Evolutionary conservation across 30 jellyfish, hydroid and myxozoan genomes (phyloP).

Genomic region (Hydractinia symbiolongicarpus): DNA sequence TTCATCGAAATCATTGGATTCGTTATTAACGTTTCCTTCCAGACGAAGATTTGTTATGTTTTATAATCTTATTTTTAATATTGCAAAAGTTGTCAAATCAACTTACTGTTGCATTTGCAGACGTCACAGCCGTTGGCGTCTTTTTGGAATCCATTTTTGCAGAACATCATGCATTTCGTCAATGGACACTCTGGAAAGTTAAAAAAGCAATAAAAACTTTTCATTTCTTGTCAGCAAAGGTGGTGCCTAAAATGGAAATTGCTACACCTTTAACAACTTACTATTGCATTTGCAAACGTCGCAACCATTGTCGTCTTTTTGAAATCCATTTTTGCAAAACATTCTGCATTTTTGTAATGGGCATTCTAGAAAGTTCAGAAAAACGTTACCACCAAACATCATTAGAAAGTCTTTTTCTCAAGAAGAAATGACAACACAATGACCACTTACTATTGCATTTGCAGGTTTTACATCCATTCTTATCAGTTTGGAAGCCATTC

Average conservation of each 20-base stretch:
- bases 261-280: background rate
- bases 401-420: background rate
- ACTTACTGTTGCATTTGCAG: conserved; percentile 20
- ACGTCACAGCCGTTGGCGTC: conserved; percentile 9
- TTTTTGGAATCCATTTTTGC: background rate
- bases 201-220: background rate
- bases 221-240: background rate
- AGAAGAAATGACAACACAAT: background rate
- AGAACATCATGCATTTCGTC: background rate
- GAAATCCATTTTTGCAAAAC: conserved; percentile 18
- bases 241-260: background rate
- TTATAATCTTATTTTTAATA: too few relatives aligned
- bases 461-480: background rate
- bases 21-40: too few relatives aligned
- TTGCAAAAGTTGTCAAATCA: background rate
- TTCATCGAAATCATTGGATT: too few relatives aligned
- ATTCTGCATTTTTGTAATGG: conserved; percentile 7
- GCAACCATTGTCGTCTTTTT: conserved; percentile 26
- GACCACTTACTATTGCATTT: background rate
- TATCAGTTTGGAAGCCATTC: conserved; percentile 17
- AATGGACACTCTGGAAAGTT: background rate
- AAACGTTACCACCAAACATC: too few relatives aligned
- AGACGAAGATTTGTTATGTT: too few relatives aligned
- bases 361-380: background rate
- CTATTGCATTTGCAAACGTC: conserved; percentile 24